These are phyloP conservation scores for Lymantria monacha DNA, from an alignment of 2,888 invertebrate species.

Conservation along the genomic window DNA sequence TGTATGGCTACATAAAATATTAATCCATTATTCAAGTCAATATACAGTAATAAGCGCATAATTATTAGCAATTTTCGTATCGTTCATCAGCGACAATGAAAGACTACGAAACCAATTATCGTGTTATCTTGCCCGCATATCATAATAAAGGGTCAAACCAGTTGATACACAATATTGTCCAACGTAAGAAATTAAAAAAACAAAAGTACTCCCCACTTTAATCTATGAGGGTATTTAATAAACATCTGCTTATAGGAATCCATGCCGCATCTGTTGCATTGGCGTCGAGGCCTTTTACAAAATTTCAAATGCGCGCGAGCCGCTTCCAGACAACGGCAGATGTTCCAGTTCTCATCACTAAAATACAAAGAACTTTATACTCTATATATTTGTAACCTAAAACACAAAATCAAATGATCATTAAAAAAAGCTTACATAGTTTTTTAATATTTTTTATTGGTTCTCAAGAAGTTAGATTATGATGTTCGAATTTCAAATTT, in stretches of 20 bases:
- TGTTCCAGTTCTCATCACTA: slow-evolving; percentile 48
- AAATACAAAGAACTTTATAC: slow-evolving; percentile 32
- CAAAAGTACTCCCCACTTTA: slow-evolving; percentile 68
- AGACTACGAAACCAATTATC: slow-evolving; percentile 59
- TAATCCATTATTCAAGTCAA: slow-evolving; percentile 21
- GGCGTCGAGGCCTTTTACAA: slow-evolving; percentile 67
- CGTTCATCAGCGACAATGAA: slow-evolving; percentile 40
- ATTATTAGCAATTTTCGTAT: slow-evolving; percentile 45
- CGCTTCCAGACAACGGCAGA: slow-evolving; percentile 69
- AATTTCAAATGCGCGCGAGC: slow-evolving; percentile 75
- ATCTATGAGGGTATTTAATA: slow-evolving; percentile 77
- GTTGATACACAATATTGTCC: slow-evolving; percentile 71
- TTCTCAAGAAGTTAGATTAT: slow-evolving; percentile 65
- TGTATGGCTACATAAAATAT: slow-evolving; percentile 6
- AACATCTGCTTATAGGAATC: slow-evolving; percentile 79
- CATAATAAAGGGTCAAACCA: slow-evolving; percentile 62
- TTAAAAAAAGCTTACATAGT: slow-evolving; percentile 31
- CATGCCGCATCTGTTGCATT: slow-evolving; percentile 78
- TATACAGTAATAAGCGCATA: slow-evolving; percentile 25
- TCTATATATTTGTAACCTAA: slow-evolving; percentile 26
- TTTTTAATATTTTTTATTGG: slow-evolving; percentile 39
- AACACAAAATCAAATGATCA: slow-evolving; percentile 23
- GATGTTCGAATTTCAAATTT: slow-evolving; percentile 76
- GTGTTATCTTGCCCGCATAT: slow-evolving; percentile 71
- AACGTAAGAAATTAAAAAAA: slow-evolving; percentile 65